These are phyloP conservation scores for Plodia interpunctella DNA, from an alignment of 1,140 invertebrate genomes.

Conservation along the genomic window DNA sequence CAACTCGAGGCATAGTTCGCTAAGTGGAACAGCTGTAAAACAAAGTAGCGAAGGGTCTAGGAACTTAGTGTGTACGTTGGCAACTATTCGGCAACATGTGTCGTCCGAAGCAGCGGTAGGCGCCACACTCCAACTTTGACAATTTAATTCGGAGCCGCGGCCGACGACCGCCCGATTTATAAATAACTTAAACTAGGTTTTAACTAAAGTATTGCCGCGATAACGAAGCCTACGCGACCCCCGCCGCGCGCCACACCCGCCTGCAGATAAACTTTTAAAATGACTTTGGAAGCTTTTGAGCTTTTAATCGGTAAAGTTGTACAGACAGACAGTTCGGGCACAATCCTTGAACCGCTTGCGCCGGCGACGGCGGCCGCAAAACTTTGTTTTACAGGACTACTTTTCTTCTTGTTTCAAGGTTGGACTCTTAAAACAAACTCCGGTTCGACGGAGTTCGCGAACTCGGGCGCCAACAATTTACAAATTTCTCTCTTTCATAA, in stretches of 20 bases:
- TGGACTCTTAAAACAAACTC: constrained; percentile 79
- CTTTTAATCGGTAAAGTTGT: constrained; percentile 79
- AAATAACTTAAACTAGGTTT: constrained; percentile 74
- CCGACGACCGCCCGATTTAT: constrained; percentile 63
- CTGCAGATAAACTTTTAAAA: constrained; percentile 79
- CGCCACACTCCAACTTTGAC: constrained; percentile 51
- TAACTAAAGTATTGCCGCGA: constrained; percentile 71
- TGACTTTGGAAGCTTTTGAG: constrained; percentile 79
- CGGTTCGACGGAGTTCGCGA: constrained; percentile 77
- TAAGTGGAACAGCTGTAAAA: constrained; percentile 77
- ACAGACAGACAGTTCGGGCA: constrained; percentile 77
- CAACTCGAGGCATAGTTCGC: constrained; percentile 74
- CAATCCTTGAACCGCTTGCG: constrained; percentile 78
- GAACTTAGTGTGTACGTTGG: constrained; percentile 69
- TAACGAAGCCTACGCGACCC: constrained; percentile 64
- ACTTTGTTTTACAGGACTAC: constrained; percentile 79
- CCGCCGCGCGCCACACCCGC: constrained; percentile 44
- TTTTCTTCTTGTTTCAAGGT: constrained; percentile 79
- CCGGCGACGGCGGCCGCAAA: constrained; percentile 76
- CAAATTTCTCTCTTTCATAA: constrained; percentile 79
- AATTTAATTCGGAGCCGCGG: constrained; percentile 61
- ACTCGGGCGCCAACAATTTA: constrained; percentile 78
- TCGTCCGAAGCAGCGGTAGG: constrained; percentile 37
- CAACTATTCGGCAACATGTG: constrained; percentile 67
- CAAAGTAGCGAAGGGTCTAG: constrained; percentile 76